Percentiles rank a stretch among this genome's conserved stretches.
These are phyloP conservation scores for Hydractinia echinata DNA, from an alignment of 30 jellyfish, hydroid and myxozoan genomes.

Conservation along the genomic window DNA sequence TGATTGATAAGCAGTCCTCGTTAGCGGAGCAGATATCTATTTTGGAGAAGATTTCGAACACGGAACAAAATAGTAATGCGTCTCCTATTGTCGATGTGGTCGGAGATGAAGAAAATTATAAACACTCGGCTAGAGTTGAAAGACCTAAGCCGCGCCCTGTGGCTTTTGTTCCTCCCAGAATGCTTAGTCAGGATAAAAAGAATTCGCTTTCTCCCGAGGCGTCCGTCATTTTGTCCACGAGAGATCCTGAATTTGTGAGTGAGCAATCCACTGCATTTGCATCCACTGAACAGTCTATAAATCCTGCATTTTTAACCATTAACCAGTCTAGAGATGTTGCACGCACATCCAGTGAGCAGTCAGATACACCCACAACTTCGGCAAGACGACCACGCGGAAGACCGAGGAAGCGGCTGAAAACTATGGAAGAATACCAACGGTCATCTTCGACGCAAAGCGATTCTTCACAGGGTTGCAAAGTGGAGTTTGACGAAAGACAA, in stretches of 20 bases:
- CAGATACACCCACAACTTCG: background rate
- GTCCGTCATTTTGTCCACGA: background rate
- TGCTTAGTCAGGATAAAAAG: slow-evolving; percentile 38
- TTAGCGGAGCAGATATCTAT: slow-evolving; percentile 60
- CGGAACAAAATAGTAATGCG: background rate
- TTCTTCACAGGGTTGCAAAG: slow-evolving; percentile 3
- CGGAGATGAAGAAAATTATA: background rate
- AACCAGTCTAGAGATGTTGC: too few species aligned
- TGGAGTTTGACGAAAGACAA: background rate
- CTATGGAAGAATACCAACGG: background rate
- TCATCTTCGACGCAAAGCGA: slow-evolving; percentile 2
- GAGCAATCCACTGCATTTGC: background rate
- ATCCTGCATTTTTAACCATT: too few species aligned
- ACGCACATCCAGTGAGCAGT: too few species aligned
- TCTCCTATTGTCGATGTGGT: slow-evolving; percentile 4
- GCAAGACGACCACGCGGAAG: slow-evolving; percentile 6
- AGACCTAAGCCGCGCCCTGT: slow-evolving; percentile 70
- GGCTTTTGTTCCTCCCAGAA: slow-evolving; percentile 93
- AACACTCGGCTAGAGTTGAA: slow-evolving; percentile 33
- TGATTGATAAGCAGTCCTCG: slow-evolving; percentile 52
- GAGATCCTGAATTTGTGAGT: background rate
- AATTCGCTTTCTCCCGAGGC: slow-evolving; percentile 8
- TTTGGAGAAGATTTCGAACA: slow-evolving; percentile 50
- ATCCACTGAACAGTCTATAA: background rate
- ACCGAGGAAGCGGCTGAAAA: background rate